These are phyloP conservation scores for Malurus cyaneus DNA, from an alignment of 2,113 vertebrate genomes.

Conservation along the genomic window DNA sequence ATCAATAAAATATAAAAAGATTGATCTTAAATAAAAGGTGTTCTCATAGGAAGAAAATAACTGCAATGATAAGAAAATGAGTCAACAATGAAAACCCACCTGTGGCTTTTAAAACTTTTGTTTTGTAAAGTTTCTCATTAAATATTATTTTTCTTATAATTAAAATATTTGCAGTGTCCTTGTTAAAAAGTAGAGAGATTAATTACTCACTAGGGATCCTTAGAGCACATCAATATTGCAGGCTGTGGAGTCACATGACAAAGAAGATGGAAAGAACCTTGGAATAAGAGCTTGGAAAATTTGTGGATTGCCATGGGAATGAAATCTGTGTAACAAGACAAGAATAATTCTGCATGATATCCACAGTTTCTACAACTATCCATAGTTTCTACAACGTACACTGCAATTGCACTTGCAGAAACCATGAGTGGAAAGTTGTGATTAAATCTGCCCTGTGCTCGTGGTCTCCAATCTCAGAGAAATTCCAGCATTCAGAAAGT, in stretches of 20 bases:
- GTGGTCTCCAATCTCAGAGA: neutral
- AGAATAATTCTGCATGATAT: neutral
- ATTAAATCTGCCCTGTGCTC: neutral
- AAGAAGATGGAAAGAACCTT: neutral
- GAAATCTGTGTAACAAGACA: neutral
- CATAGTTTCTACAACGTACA: neutral
- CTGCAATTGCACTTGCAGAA: neutral
- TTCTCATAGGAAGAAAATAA: neutral
- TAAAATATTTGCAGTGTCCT: neutral
- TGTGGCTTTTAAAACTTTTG: neutral
- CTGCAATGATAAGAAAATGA: neutral
- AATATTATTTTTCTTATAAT: neutral
- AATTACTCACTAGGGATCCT: neutral
- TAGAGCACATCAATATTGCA: neutral
- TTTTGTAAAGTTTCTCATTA: neutral
- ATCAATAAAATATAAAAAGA: neutral
- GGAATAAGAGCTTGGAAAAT: neutral
- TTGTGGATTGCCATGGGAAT: neutral
- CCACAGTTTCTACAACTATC: neutral
- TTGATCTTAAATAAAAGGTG: neutral
- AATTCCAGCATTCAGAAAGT: neutral
- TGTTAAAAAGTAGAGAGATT: neutral
- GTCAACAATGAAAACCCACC: neutral
- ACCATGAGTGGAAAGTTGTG: neutral
- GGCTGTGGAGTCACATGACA: rapidly evolving